Conservation (phyloP, 2,888 invertebrate genomes). For the Parasteatoda lunata region DNA sequence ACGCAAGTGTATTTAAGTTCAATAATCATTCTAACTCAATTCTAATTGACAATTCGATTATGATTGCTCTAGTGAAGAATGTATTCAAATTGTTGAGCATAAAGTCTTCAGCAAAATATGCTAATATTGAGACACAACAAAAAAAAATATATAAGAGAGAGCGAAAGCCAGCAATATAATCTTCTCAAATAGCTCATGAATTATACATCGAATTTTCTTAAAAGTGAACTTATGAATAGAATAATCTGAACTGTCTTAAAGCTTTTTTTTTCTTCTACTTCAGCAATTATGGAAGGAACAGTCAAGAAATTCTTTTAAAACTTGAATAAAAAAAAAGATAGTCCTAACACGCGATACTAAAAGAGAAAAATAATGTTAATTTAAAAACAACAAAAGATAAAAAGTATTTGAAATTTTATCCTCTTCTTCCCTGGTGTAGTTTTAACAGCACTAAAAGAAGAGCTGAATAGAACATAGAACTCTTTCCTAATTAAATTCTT, state of each 20-base stretch:
- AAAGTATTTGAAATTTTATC: neutral
- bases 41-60: too few relatives aligned
- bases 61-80: too few relatives aligned
- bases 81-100: too few relatives aligned
- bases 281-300: neutral
- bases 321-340: neutral
- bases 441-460: neutral
- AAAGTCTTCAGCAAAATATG: too few relatives aligned
- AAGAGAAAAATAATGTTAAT: neutral
- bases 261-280: neutral
- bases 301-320: neutral
- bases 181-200: neutral
- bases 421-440: neutral
- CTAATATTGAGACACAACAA: too few relatives aligned
- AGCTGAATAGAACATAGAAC: neutral
- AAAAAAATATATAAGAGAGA: too few relatives aligned
- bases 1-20: too few relatives aligned
- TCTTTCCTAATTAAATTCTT: conserved; percentile 13
- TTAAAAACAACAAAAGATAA: neutral
- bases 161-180: neutral
- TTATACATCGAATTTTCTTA: neutral
- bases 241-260: neutral
- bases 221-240: neutral
- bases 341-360: neutral
- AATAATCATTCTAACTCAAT: too few relatives aligned